Base-by-base conservation (phyloP, 2,797 vertebrate genomes). In the Enteromius unitaeniatus region DNA sequence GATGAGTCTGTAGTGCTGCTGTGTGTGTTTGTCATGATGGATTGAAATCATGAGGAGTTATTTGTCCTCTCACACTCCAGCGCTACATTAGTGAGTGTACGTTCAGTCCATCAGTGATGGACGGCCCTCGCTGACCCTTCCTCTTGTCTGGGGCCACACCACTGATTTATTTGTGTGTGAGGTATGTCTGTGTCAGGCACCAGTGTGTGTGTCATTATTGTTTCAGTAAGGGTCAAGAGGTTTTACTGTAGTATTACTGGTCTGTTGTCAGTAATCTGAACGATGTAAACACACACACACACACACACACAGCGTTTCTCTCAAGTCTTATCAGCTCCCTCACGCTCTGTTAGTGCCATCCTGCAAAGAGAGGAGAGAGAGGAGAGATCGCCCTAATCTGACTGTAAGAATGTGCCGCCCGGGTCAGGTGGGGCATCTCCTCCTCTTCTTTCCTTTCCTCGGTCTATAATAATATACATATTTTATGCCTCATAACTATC, bases 291-390 rank as follows among this genome's bases (percentile, higher is more conserved):
- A 72, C 73, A 81, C 84, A 78, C 68, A 72, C 73, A 81, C 84
- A 78, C 68, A 79, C 68, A 82, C 64, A 62, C 76, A 81, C 73
- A 72, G 65, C 17, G 45, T 49, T 82, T 84, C 92, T 92, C 93
- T 90, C 83, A 8, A 89, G 88, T 94, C 92, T 95, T 95, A 96
- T 95, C 95, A 89, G 93, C 90, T 92, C 90, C 91, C 90, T 92
- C 91, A 68, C 83, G 34, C 93, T 95, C 93, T 93, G 95, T 96
- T 95, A 95, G 94, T 94, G 93, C 93, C 93, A 92, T 93, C 91
- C 92, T 90, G 92, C 75, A 87, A 91, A 89, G 91, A 93, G 60
- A 64, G 58, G 92, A 94, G 93, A 89, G 91, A 93, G 58, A 62
- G 58, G 92, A 94, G 93, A 94, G 93, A 92, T 88, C 65, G 89